Evolutionary conservation across 2,888 invertebrate genomes (phyloP), one percentile per base, ranked within the genome.

Genomic region (Acleris cristana): DNA sequence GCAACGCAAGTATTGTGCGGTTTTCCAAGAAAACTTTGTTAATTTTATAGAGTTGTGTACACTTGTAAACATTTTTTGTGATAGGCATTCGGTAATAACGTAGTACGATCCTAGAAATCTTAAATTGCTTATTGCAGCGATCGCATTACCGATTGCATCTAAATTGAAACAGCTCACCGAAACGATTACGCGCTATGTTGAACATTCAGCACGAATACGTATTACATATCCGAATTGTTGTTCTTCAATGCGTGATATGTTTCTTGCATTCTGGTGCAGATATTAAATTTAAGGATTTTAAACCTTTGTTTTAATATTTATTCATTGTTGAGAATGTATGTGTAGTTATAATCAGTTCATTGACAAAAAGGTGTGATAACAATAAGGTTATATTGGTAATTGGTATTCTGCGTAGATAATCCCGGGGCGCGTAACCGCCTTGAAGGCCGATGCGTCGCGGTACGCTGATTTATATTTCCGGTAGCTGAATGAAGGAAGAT

Each of bases 381-480:
- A 45, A 62, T 51, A 34, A 34, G 49, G 65, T 49, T 51, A 61
- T 61, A 62, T 57, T 62, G 21, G 45, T 26, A 26, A 62, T 62
- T 62, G 34, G 34, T 54, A 62, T 49, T 61, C 45, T 34, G 48
- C 19, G 62, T 61, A 61, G 61, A 56, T 63, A 62, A 66, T 62
- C 57, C 62, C 63, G 76, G 74, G 78, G 74, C 73, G 75, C 75
- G 76, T 75, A 76, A 75, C 79, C 79, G 67, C 45, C 76, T 73
- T 73, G 76, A 76, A 70, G 72, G 73, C 76, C 73, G 77, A 74
- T 77, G 73, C 79, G 84, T 81, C 81, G 81, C 81, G 80, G 79
- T 76, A 79, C 83, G 83, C 80, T 88, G 88, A 89, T 90, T 90
- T 89, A 90, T 88, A 85, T 84, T 84, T 90, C 90, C 91, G 87